Base-by-base conservation (phyloP, 2,113 vertebrate species). In the Naja naja region DNA sequence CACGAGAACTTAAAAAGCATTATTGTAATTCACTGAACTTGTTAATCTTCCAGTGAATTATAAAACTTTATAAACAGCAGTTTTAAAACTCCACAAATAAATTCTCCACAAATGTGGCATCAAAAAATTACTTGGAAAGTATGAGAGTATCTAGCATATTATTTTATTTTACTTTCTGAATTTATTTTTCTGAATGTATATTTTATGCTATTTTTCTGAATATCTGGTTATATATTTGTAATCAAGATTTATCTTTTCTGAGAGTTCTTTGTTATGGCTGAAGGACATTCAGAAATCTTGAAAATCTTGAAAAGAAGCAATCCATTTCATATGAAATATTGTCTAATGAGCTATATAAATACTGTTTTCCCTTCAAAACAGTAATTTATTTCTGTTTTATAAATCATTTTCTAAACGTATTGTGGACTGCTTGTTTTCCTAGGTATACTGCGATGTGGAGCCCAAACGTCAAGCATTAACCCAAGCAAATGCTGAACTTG, bases 391-490 rank as follows among this genome's bases (percentile, higher is more conserved):
- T 3, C 10, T 45, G 5, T 85, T 56, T 47, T 56, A 86, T 85
- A 56, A 86, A 45, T 22, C 7, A 81, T 43, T 58, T 74, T 89
- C 5, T 12, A 30, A 1, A 64, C 43, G 12, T 91, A 6, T 8
- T 45, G 0, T 58, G 0, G 30, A n/a, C 4, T 52, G 1, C 74
- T 0, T 92, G 89, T 90, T 92, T 95, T 96, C 95, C 88, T 95
- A 98, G 98, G 97, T 98, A 86, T 98, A 97, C 96, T 98, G 98
- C 96, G 98, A 98, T 3, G 98, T 98, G 43, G 98, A 98, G 93
- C 97, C 98, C 18, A 98, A 99, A 96, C 94, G 95, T 25, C 97
- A 95, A 88, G 97, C 95, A 0, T 90, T 98, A 93, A 95, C 96
- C 69, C 97, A 98, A 92, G 97, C 97, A 94, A 98, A 98, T 94